Conservation (phyloP, 1,140 invertebrate species). For the Drosophila nigrodunni region DNA sequence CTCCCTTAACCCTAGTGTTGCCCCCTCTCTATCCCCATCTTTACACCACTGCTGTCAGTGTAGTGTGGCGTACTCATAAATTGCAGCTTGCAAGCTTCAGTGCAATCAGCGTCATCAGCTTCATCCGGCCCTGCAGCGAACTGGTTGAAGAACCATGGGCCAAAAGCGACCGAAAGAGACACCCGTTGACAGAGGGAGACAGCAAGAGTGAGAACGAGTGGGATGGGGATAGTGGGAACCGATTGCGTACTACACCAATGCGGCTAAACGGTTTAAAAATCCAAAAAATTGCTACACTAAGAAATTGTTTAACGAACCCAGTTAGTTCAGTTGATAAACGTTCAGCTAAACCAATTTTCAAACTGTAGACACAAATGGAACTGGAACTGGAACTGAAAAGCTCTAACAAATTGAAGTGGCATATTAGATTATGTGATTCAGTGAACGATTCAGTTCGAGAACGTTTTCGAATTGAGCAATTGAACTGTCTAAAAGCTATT, state of each 20-base stretch:
- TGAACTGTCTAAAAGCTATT: not conserved
- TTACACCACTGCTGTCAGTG: slow-evolving; percentile 31
- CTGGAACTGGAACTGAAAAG: not conserved
- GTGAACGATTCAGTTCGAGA: too few relatives aligned
- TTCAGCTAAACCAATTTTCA: slow-evolving; percentile 16
- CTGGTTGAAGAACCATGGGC: slow-evolving; percentile 42
- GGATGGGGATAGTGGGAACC: not conserved
- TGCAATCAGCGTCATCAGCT: slow-evolving; percentile 82
- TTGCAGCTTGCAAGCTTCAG: slow-evolving; percentile 82
- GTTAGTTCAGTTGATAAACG: slow-evolving; percentile 10
- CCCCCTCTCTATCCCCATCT: not conserved
- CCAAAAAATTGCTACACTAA: slow-evolving; percentile 10
- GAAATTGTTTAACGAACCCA: slow-evolving; percentile 25
- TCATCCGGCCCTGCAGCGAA: slow-evolving; percentile 70
- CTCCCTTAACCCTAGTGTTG: not conserved
- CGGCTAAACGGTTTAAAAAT: slow-evolving; percentile 31
- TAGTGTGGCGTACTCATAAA: slow-evolving; percentile 73
- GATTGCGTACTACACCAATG: slow-evolving; percentile 13
- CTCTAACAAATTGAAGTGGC: not conserved
- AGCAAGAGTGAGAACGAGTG: not conserved
- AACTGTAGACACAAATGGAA: not conserved
- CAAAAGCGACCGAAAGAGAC: slow-evolving; percentile 1
- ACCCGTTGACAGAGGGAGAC: not conserved
- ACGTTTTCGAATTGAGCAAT: not conserved
- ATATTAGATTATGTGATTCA: too few relatives aligned